phyloP scores from a whole-genome alignment of 1,140 invertebrate genomes.

The Neodiprion lecontei region DNA sequence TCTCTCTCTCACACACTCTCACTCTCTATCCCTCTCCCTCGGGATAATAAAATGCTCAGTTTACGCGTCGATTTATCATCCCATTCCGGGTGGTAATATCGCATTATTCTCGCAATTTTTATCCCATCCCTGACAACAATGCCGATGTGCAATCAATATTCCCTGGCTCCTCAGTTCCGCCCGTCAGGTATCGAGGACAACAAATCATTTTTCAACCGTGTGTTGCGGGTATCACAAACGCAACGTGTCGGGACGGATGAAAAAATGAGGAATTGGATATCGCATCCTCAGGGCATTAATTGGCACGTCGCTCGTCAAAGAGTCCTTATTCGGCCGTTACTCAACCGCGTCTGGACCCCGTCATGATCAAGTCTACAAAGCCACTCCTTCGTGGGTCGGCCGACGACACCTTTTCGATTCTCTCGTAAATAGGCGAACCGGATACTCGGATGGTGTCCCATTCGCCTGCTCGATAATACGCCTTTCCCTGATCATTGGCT shows the following conservation, averaged over 20 bases:
- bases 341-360: neutral
- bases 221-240: too few species aligned
- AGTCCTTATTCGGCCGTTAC: neutral
- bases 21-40: neutral
- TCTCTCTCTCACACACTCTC: neutral
- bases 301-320: neutral
- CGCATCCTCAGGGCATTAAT: neutral
- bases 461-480: neutral
- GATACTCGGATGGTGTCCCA: neutral
- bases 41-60: conserved; percentile 1
- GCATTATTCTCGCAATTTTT: conserved; percentile 5
- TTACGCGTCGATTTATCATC: conserved; percentile 7
- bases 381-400: too few species aligned
- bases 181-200: neutral
- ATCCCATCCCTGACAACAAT: conserved; percentile 5
- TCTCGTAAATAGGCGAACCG: neutral
- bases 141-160: conserved; percentile 4
- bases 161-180: neutral
- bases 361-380: too few species aligned
- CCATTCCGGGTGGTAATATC: neutral
- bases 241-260: too few species aligned
- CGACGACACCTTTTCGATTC: neutral
- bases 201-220: neutral
- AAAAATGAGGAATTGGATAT: too few species aligned
- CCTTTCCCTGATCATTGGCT: neutral